Conservation (phyloP, 2,113 vertebrate genomes). For the Mormoops blainvillei region DNA sequence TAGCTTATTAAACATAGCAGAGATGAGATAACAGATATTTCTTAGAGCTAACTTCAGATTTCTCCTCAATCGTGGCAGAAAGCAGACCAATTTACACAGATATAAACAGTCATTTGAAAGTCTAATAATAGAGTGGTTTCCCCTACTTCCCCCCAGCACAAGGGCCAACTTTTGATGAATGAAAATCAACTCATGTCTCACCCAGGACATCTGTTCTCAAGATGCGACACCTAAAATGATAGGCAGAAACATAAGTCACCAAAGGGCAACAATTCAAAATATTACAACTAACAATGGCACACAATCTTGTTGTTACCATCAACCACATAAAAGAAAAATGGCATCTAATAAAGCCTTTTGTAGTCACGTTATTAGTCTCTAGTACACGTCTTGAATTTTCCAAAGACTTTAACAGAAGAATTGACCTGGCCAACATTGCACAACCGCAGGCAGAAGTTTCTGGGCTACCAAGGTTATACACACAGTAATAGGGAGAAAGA, state of each 20-base stretch:
- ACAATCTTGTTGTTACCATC: background rate
- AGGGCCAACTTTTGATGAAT: background rate
- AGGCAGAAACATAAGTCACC: slow-evolving; percentile 41
- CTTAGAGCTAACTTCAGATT: background rate
- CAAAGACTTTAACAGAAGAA: background rate
- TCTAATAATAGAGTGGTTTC: background rate
- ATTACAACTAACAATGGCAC: background rate
- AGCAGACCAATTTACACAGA: background rate
- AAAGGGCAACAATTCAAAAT: slow-evolving; percentile 18
- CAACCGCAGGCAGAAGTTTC: background rate
- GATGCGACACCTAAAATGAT: slow-evolving; percentile 35
- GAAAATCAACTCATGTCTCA: slow-evolving; percentile 22
- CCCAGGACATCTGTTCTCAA: slow-evolving; percentile 40
- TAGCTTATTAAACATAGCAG: background rate
- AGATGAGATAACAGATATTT: background rate
- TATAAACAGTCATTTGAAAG: slow-evolving; percentile 31
- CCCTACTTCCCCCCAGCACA: background rate
- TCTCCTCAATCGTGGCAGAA: background rate
- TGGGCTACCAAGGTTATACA: background rate
- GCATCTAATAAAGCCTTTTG: slow-evolving; percentile 9
- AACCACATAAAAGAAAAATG: slow-evolving; percentile 41
- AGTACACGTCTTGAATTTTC: slow-evolving; percentile 20
- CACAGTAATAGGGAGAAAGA: background rate
- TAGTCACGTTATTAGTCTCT: slow-evolving; percentile 37
- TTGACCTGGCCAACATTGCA: background rate